Percentiles rank a stretch among this genome's conserved stretches.
These are phyloP conservation scores for Anguilla megastoma DNA, from an alignment of 2,797 vertebrate genomes.

Conservation along the genomic window DNA sequence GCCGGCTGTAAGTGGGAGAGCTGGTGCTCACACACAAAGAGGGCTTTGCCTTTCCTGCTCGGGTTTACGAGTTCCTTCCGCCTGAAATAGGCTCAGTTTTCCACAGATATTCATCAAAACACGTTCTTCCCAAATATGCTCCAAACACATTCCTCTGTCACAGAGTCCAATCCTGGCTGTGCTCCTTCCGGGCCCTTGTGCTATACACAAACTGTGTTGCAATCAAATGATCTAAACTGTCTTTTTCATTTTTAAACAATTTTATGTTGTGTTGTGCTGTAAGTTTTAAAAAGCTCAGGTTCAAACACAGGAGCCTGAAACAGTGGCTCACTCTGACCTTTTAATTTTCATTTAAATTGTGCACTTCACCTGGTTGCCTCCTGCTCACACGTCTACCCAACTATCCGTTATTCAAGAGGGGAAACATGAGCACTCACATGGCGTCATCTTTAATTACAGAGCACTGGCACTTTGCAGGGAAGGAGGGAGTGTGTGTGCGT, in stretches of 20 bases:
- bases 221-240: conserved; percentile 38
- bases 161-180: conserved; percentile 41
- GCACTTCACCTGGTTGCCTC: neutral
- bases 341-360: neutral
- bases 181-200: conserved; percentile 56
- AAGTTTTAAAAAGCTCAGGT: conserved; percentile 37
- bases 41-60: conserved; percentile 58
- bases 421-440: neutral
- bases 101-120: conserved; percentile 47
- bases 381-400: neutral
- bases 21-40: conserved; percentile 33
- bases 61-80: conserved; percentile 67
- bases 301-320: conserved; percentile 1
- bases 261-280: neutral
- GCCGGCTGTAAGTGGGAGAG: conserved; percentile 36
- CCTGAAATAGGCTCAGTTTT: conserved; percentile 61
- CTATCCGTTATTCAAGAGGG: neutral
- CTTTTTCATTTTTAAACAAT: too few relatives aligned
- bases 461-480: neutral
- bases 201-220: conserved; percentile 32
- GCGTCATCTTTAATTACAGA: conserved; percentile 8
- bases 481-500: neutral
- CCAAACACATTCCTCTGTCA: conserved; percentile 49
- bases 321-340: neutral
- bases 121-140: conserved; percentile 47